Evolutionary conservation across 2,888 invertebrate species (phyloP).

Genomic region (Metallyticus violacea): DNA sequence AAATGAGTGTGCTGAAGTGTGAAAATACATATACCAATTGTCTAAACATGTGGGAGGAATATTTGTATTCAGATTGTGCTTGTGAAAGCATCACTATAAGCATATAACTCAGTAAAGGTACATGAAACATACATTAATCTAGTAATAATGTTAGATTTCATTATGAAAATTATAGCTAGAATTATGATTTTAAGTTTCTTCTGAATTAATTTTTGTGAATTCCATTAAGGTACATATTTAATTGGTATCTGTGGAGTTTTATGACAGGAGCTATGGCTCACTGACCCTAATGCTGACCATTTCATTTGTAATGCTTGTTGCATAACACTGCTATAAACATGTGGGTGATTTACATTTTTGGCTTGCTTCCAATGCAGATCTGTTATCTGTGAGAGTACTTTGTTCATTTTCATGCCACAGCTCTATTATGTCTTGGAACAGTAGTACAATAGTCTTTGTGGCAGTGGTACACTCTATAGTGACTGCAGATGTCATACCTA

Average conservation of each 20-base stretch:
- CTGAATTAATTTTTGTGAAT: background rate
- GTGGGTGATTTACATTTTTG: background rate
- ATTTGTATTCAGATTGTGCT: background rate
- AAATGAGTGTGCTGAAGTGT: background rate
- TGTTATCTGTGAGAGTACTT: background rate
- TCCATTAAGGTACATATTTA: no score
- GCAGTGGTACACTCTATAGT: background rate
- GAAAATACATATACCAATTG: background rate
- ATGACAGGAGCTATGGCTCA: background rate
- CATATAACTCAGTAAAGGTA: background rate
- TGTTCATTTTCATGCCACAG: background rate
- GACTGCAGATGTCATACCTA: background rate
- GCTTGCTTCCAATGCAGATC: background rate
- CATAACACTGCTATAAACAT: background rate
- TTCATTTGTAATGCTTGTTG: background rate
- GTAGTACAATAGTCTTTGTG: background rate
- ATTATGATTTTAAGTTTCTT: background rate
- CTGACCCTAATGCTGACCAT: background rate
- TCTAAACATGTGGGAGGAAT: background rate
- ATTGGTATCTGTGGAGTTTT: background rate
- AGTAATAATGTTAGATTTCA: background rate
- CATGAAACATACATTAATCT: background rate
- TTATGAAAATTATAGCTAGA: background rate
- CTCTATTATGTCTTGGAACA: background rate
- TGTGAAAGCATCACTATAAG: background rate